Percentiles rank a stretch among this genome's conserved stretches.
These are phyloP conservation scores for Halcyon malimbica DNA, from an alignment of 2,113 vertebrate species.

Conservation along the genomic window DNA sequence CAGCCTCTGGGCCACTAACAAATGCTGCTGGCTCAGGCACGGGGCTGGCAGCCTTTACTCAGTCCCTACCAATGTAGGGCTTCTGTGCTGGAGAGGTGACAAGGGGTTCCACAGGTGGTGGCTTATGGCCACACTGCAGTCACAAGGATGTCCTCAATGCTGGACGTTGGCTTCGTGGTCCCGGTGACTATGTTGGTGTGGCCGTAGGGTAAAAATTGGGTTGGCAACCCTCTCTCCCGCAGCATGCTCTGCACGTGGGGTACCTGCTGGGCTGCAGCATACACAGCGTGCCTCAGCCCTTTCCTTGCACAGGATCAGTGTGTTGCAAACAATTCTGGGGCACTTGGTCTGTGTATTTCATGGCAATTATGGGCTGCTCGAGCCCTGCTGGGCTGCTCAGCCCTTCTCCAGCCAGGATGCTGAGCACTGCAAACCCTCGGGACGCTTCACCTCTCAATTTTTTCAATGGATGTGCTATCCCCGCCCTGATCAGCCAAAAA, in stretches of 20 bases:
- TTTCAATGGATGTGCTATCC: background rate
- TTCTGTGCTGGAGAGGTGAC: fast-evolving
- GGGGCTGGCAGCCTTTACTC: background rate
- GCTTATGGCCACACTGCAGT: background rate
- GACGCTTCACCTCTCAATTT: background rate
- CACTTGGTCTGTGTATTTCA: background rate
- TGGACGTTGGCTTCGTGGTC: background rate
- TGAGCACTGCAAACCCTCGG: background rate
- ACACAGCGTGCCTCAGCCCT: fast-evolving
- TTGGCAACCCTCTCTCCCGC: background rate
- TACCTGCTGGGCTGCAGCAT: background rate
- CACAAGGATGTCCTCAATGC: background rate
- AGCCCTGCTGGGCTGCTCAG: background rate
- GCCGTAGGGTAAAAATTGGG: background rate
- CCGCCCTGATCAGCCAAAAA: background rate
- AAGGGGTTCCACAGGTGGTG: background rate
- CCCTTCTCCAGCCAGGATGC: background rate
- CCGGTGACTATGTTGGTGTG: background rate
- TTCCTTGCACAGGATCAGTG: background rate
- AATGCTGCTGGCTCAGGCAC: fast-evolving
- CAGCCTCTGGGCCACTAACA: background rate
- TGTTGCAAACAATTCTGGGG: background rate
- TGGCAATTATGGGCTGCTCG: fast-evolving
- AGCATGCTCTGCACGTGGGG: fast-evolving
- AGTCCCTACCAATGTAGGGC: background rate